phyloP scores from a whole-genome alignment of 2,113 vertebrate species.

The Lutjanus erythropterus region DNA sequence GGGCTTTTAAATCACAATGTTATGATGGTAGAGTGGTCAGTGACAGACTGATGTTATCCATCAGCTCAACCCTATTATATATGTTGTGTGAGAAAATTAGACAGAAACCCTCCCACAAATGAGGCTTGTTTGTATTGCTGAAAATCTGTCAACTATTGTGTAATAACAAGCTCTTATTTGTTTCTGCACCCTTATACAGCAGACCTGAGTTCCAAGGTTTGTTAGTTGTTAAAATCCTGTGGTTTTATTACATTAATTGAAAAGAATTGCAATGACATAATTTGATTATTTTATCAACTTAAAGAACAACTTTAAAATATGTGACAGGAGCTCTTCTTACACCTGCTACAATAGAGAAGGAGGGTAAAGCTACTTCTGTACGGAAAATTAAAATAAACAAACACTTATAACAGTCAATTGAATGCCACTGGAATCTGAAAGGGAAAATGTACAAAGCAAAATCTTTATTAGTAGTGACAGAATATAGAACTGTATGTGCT shows the following conservation, averaged over 20 bases:
- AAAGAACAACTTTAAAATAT: neutral
- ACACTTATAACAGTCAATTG: neutral
- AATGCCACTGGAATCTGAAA: neutral
- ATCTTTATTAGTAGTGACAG: no score
- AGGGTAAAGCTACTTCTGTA: no score
- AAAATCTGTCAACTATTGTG: neutral
- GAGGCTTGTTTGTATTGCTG: no score
- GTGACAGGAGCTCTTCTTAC: neutral
- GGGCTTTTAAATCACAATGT: no score
- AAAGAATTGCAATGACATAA: neutral
- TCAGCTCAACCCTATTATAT: no score
- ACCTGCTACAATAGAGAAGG: neutral
- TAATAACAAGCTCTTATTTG: no score
- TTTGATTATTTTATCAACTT: neutral
- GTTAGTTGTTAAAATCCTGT: neutral
- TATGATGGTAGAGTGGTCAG: no score
- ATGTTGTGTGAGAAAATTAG: no score
- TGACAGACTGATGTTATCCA: no score
- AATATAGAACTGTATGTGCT: no score
- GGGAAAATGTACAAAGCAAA: no score
- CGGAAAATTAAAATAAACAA: neutral
- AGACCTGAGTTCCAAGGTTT: neutral
- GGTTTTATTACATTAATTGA: neutral
- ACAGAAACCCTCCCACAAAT: no score
- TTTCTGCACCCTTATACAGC: neutral